Conservation (phyloP, 2,888 invertebrate species). For the Atrina japonica region DNA sequence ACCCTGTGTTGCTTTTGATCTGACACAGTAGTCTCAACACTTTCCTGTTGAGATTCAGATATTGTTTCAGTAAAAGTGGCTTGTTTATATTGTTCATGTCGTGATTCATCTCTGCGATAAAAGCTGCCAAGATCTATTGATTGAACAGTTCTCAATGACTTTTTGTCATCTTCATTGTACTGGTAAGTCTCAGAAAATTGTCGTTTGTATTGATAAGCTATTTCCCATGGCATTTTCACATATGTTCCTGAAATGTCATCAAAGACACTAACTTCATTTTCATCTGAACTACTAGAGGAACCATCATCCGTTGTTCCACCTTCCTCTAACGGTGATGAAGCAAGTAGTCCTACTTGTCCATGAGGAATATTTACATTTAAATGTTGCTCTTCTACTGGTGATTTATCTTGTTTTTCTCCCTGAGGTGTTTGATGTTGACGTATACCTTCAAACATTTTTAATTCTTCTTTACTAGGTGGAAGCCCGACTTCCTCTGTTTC, state of each 20-base stretch:
- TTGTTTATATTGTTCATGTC: constrained; percentile 10
- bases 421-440: not conserved
- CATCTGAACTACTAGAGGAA: constrained; percentile 51
- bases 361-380: too few species aligned
- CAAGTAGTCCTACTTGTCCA: too few species aligned
- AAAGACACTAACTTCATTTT: constrained; percentile 70
- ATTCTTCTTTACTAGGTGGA: not conserved
- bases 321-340: constrained; percentile 4
- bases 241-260: constrained; percentile 71
- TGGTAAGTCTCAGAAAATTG: constrained; percentile 73
- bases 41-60: not conserved
- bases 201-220: constrained; percentile 70
- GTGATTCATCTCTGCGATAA: constrained; percentile 57
- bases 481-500: not conserved
- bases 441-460: not conserved
- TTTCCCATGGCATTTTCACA: constrained; percentile 72
- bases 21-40: constrained; percentile 22
- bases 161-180: constrained; percentile 63
- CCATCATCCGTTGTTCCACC: not conserved
- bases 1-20: constrained; percentile 17
- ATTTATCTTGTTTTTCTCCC: not conserved
- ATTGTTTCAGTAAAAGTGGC: constrained; percentile 36
- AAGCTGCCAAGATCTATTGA: constrained; percentile 73
- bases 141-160: constrained; percentile 52
- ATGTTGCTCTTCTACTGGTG: not conserved